Evolutionary conservation across 2,888 invertebrate genomes (phyloP), one percentile per base, ranked within the genome.

Genomic region (Brenthis daphne): DNA sequence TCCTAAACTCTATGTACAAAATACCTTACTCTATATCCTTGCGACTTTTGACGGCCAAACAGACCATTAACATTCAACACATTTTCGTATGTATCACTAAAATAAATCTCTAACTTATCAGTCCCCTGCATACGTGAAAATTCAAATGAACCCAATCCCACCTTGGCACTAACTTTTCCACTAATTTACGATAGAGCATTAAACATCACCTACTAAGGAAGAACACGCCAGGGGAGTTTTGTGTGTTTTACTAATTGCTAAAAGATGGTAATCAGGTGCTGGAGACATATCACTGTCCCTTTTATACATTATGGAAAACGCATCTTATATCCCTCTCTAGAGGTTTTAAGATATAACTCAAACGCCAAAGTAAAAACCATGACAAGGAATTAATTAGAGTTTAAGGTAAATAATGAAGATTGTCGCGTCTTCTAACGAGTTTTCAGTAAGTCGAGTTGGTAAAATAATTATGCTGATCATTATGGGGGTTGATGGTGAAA

Each of bases 191-290:
- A 86, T 80, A 81, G 91, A 90, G 90, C 91, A 92, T 88, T 90
- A 90, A 92, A 86, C 83, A 90, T 92, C 90, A 92, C 91, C 90
- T 91, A 90, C 90, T 91, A 88, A 89, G 90, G 90, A 88, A 84
- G 89, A 88, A 92, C 92, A 93, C 81, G 90, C 86, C 87, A 88
- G 88, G 92, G 93, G 94, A 93, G 94, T 93, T 94, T 93, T 93
- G 93, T 93, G 91, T 94, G 93, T 93, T 94, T 93, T 93, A 93
- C 94, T 94, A 93, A 94, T 94, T 93, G 93, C 93, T 85, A 92
- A 93, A 93, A 93, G 93, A 94, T 94, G 93, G 89, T 93, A 93
- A 93, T 93, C 92, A 90, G 91, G 85, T 89, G 81, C 81, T 79
- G 77, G 85, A 87, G 86, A 89, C 81, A 73, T 83, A 80, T 76